Base-by-base conservation (phyloP, 2,113 vertebrate species). In the Propithecus coquereli region DNA sequence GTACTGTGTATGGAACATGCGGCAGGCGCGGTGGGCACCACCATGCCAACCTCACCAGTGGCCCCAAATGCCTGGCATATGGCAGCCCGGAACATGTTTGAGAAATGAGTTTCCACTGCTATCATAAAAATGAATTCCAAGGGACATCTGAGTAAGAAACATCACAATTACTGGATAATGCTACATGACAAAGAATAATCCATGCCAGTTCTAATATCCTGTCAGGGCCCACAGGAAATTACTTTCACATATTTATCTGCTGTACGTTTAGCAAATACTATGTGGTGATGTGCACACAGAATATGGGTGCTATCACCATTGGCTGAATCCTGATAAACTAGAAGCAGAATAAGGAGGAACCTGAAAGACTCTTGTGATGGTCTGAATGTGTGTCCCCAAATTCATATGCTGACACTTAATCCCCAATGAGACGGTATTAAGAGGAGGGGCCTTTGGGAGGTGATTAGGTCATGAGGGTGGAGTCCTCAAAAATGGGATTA, bases 211-310 rank as follows among this genome's bases (percentile, higher is more conserved):
- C 10, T 27, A 45, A 5, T 0, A 27, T 2, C 8, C 77, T 45
- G 25, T 17, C 1, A 2, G 47, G 43, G n/a, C 30, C 90, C 18
- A 23, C 2, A 27, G 8, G 13, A 6, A 40, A 27, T 7, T 11
- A 4, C 20, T 40, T 47, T 61, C 54, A 20, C 1, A 2, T 22
- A 22, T 59, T 5, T 5, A 34, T 7, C 13, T 11, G 27, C 45
- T 3, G 7, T 25, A 30, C 12, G 11, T 17, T 23, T 10, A 59
- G 50, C 8, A 7, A n/a, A 16, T 2, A 8, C 30, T 2, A 18
- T 2, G 0, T 10, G 57, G 71, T 16, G 63, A 37, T 0, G 1
- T 3, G 22, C 2, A 6, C 37, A 10, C 3, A 40, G 76, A 37
- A 25, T 14, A 9, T 9, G 17, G 16, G 25, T 18, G 3, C 5